Base-by-base conservation (phyloP, 2,888 invertebrate species). In the Junonia oenone region DNA sequence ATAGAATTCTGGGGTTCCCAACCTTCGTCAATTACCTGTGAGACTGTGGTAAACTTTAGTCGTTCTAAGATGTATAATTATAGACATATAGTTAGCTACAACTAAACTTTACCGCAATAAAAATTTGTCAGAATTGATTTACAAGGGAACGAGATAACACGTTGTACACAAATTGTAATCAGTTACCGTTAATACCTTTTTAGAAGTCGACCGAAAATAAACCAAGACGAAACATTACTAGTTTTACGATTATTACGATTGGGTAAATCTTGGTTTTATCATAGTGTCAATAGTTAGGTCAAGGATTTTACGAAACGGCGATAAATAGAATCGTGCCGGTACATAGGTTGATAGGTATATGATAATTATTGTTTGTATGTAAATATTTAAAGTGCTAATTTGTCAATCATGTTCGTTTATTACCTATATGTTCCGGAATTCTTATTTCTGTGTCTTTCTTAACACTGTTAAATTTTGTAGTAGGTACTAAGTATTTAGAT, bases 251-350 rank as follows among this genome's bases (percentile, higher is more conserved):
- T n/a, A n/a, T n/a, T 26, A 26, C 2, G 43, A 26, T 26, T 6
- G 17, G 26, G 13, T 13, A 26, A 26, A 14, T 37, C 14, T 6
- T 14, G n/a, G 26, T 43, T 26, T 43, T 43, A 38, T 43, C 22
- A 11, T 14, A 19, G 8, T 13, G 14, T 22, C 45, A 45, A 27
- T 52, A 35, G 38, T 47, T 31, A 47, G 47, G 53, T 53, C 53
- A 53, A 53, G 53, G 31, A 53, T 40, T 33, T 46, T 3, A 31
- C 14, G 15, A 11, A 26, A 49, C 48, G 40, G 2, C 43, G 53
- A 48, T 54, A 54, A 47, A 31, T 9, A 13, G 40, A 48, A 54
- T 4, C 29, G 31, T 54, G 43, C 40, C 47, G 31, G 22, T 14
- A 31, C n/a, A 43, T 33, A 40, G 4, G 8, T 6, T n/a, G n/a